Conservation (phyloP, 2,113 vertebrate genomes). For the Myiozetetes cayanensis region DNA sequence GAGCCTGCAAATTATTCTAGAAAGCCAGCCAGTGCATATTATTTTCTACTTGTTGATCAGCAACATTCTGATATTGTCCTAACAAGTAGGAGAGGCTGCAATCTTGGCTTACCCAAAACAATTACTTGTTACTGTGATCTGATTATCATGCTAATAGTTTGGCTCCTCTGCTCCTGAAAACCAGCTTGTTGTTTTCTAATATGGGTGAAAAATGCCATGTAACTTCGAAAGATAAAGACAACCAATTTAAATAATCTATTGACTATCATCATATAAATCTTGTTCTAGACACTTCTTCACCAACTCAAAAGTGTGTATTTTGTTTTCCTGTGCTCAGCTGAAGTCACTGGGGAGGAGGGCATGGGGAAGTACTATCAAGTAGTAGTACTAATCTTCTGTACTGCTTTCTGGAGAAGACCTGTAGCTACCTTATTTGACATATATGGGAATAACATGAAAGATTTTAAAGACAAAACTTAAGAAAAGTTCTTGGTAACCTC, state of each 20-base stretch:
- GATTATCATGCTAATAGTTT: slow-evolving; percentile 57
- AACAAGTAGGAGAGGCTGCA: slow-evolving; percentile 56
- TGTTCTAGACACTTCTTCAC: neutral
- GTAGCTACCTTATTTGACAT: neutral
- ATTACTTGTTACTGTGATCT: slow-evolving; percentile 34
- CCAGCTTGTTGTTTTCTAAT: slow-evolving; percentile 34
- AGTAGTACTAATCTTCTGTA: neutral
- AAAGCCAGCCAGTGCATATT: neutral
- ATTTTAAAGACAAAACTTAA: neutral
- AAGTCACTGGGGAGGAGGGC: neutral
- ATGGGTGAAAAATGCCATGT: neutral
- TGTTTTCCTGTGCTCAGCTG: neutral
- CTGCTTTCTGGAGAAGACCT: neutral
- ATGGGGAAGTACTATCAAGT: neutral
- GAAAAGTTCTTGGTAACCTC: neutral
- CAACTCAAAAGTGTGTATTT: neutral
- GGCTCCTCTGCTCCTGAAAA: slow-evolving; percentile 40
- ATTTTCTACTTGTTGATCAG: slow-evolving; percentile 42
- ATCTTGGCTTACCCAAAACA: slow-evolving; percentile 46
- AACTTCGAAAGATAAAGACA: slow-evolving; percentile 21
- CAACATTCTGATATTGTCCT: slow-evolving; percentile 59
- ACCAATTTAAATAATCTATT: neutral
- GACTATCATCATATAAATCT: neutral
- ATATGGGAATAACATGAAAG: neutral
- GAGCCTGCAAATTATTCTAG: neutral